phyloP scores from a whole-genome alignment of 2,113 vertebrate genomes.

The Ia io region DNA sequence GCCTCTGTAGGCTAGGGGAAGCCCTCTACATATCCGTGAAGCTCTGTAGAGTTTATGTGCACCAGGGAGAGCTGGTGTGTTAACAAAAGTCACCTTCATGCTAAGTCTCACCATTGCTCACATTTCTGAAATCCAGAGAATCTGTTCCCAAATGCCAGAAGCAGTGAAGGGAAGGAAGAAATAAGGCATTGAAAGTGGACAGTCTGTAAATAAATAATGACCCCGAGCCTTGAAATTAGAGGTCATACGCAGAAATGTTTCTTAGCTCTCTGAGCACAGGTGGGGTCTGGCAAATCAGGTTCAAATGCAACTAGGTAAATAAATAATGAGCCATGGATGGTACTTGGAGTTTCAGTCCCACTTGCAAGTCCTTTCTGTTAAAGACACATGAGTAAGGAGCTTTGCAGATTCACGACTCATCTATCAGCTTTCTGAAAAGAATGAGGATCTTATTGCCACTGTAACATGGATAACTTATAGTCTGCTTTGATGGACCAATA shows the following conservation, averaged over 20 bases:
- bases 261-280: neutral
- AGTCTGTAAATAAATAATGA: slow-evolving; percentile 79
- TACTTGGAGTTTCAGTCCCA: neutral
- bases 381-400: neutral
- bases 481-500: neutral
- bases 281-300: slow-evolving; percentile 49
- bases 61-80: neutral
- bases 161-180: slow-evolving; percentile 7
- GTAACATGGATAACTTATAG: neutral
- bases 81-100: slow-evolving; percentile 66
- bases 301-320: slow-evolving; percentile 46
- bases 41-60: neutral
- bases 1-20: neutral
- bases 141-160: slow-evolving; percentile 19
- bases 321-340: neutral
- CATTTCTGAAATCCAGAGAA: neutral
- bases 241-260: neutral
- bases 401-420: neutral
- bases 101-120: slow-evolving; percentile 38
- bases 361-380: slow-evolving; percentile 1
- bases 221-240: slow-evolving; percentile 52
- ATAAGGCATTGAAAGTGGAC: slow-evolving; percentile 37
- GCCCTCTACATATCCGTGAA: neutral
- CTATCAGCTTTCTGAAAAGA: neutral
- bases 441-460: neutral